Percentiles rank a stretch among this genome's conserved stretches.
Evolutionary conservation across 2,888 invertebrate genomes (phyloP).

Genomic region (Clitarchus hookeri): DNA sequence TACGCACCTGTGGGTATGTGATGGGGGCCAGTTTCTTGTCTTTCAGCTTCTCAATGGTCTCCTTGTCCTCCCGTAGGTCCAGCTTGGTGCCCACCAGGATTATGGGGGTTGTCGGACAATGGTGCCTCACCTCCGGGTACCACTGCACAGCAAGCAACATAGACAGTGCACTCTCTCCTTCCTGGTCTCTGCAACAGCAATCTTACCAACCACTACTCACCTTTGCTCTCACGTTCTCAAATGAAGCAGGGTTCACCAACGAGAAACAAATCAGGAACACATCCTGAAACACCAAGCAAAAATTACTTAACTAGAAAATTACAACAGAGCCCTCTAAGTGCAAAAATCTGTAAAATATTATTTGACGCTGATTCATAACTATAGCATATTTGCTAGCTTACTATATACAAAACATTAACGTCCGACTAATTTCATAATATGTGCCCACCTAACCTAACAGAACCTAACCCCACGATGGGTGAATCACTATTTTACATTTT

Average conservation of each 20-base stretch:
- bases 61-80: slow-evolving; percentile 95
- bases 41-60: slow-evolving; percentile 94
- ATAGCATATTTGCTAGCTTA: no score
- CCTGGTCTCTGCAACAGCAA: background rate
- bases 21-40: slow-evolving; percentile 97
- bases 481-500: no score
- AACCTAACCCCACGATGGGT: no score
- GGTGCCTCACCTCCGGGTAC: slow-evolving; percentile 99
- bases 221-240: slow-evolving; percentile 99
- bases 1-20: slow-evolving; percentile 89
- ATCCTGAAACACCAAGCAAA: slow-evolving; percentile 58
- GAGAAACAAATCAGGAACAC: slow-evolving; percentile 99
- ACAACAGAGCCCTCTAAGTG: no score
- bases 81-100: slow-evolving; percentile 98
- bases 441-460: no score
- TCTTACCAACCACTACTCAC: slow-evolving; percentile 55
- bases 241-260: slow-evolving; percentile 97
- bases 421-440: no score
- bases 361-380: no score
- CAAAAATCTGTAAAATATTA: no score
- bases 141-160: slow-evolving; percentile 63
- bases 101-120: slow-evolving; percentile 99
- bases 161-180: background rate
- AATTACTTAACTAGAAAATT: background rate
- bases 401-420: no score